Conservation (phyloP, 2,113 vertebrate species). For the Chiloscyllium plagiosum region DNA sequence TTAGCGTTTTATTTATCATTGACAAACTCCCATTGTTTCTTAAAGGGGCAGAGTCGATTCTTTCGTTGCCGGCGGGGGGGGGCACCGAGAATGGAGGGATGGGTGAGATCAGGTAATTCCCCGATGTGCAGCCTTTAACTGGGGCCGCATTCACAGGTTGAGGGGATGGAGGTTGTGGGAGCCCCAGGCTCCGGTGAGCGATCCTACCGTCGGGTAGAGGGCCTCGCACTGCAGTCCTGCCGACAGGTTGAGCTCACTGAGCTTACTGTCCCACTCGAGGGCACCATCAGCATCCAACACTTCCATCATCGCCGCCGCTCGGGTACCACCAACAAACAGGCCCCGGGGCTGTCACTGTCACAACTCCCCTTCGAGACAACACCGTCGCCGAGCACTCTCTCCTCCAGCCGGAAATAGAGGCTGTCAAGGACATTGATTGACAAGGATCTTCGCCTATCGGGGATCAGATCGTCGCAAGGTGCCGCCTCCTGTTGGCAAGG, state of each 20-base stretch:
- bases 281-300: background rate
- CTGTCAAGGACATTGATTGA: no score
- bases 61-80: background rate
- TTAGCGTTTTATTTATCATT: background rate
- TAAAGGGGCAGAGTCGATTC: background rate
- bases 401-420: no score
- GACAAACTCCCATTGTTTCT: background rate
- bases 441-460: no score
- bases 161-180: no score
- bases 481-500: no score
- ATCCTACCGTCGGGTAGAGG: constrained; percentile 11
- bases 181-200: background rate
- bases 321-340: rapidly evolving
- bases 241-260: constrained; percentile 5
- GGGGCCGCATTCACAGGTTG: no score
- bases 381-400: no score
- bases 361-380: no score
- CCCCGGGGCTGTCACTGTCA: background rate
- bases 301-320: constrained; percentile 10
- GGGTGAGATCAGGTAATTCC: no score
- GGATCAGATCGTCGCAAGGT: no score
- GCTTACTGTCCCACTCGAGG: constrained; percentile 24
- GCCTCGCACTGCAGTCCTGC: background rate
- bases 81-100: no score
- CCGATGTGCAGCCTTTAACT: no score